Percentiles rank a stretch among this genome's conserved stretches.
phyloP scores from a whole-genome alignment of 2,888 invertebrate genomes.

The Thecocarcelia acutangulata region DNA sequence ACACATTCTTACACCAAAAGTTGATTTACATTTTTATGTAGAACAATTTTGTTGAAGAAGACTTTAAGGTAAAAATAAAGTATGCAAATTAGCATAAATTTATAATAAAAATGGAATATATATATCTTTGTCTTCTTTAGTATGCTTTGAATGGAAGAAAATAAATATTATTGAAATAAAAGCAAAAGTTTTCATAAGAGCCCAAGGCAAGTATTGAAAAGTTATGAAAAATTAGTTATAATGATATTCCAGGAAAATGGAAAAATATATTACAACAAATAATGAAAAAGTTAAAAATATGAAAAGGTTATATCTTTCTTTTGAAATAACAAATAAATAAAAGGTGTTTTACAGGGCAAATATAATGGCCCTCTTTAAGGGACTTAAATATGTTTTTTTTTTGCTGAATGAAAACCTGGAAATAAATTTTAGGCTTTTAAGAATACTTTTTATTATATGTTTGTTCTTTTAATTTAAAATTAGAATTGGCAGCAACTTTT shows the following conservation, averaged over 20 bases:
- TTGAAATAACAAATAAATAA: no score
- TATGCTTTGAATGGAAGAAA: slow-evolving; percentile 16
- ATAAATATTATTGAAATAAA: slow-evolving; percentile 43
- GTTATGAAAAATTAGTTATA: slow-evolving; percentile 32
- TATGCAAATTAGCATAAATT: slow-evolving; percentile 60
- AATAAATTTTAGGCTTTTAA: no score
- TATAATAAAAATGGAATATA: slow-evolving; percentile 43
- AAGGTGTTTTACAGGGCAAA: no score
- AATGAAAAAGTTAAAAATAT: background rate
- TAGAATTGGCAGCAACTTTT: no score
- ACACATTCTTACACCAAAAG: slow-evolving; percentile 23
- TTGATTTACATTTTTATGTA: slow-evolving; percentile 60
- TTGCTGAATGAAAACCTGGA: no score
- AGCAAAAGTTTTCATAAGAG: background rate
- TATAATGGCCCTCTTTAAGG: no score
- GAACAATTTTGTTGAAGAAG: slow-evolving; percentile 45
- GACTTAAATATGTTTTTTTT: no score
- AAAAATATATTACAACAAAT: background rate
- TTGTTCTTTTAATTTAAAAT: no score
- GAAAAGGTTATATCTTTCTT: no score
- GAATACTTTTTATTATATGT: no score
- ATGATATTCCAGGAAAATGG: slow-evolving; percentile 11
- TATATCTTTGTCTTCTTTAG: background rate
- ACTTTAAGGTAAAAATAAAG: slow-evolving; percentile 58
- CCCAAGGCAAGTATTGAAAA: slow-evolving; percentile 42